Conservation (phyloP, 2,113 vertebrate species). For the Pseudorhombus dupliciocellatus region DNA sequence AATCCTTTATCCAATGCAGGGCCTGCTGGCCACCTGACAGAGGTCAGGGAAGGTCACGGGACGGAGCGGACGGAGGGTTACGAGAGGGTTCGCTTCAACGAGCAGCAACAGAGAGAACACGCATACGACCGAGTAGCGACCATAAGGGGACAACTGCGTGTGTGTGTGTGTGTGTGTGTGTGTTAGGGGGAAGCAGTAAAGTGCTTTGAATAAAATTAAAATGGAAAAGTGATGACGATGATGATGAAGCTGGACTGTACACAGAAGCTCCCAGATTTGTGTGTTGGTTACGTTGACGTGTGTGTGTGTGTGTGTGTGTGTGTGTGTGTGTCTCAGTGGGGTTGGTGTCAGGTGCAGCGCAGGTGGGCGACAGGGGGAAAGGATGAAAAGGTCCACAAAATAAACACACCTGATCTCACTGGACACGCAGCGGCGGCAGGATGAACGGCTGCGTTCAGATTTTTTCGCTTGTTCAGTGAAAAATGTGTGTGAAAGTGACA, state of each 20-base stretch:
- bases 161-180: conserved; percentile 36
- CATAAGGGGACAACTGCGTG: conserved; percentile 73
- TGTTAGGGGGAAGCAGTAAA: conserved; percentile 50
- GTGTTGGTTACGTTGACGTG: conserved; percentile 23
- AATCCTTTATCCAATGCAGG: too few species aligned
- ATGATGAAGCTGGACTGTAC: conserved; percentile 41
- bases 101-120: conserved; percentile 64
- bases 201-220: conserved; percentile 66
- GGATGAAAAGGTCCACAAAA: conserved; percentile 68
- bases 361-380: conserved; percentile 69
- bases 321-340: conserved; percentile 37
- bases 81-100: conserved; percentile 58
- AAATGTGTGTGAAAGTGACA: not conserved
- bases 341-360: conserved; percentile 67
- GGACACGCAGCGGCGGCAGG: conserved; percentile 14
- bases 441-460: not conserved
- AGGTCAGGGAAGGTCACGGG: conserved; percentile 42
- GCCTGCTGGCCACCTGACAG: conserved; percentile 16
- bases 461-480: not conserved
- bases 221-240: conserved; percentile 47
- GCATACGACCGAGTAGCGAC: conserved; percentile 66
- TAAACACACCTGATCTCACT: conserved; percentile 74
- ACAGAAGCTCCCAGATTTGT: conserved; percentile 15
- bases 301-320: conserved; percentile 2
- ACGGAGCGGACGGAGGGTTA: conserved; percentile 50